These are phyloP conservation scores for Drosophila yooni DNA, from an alignment of 2,888 invertebrate species.

Conservation along the genomic window DNA sequence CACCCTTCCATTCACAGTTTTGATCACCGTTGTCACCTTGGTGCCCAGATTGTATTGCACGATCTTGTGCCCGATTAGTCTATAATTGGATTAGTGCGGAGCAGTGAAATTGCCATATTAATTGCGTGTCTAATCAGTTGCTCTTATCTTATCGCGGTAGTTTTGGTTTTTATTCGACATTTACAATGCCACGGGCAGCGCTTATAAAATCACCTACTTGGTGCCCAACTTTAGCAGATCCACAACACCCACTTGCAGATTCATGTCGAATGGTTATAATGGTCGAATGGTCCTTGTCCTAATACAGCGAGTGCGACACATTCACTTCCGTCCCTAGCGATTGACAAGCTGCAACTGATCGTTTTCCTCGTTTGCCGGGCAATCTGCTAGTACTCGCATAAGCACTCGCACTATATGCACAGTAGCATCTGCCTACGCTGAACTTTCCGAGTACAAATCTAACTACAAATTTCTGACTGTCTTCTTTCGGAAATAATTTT, in stretches of 20 bases:
- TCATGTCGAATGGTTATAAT: conserved; percentile 39
- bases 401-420: conserved; percentile 12
- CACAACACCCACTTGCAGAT: conserved; percentile 48
- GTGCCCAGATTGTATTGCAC: conserved; percentile 76
- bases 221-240: conserved; percentile 59
- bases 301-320: background rate
- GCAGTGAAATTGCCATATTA: background rate
- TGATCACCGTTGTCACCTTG: conserved; percentile 65
- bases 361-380: conserved; percentile 25
- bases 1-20: conserved; percentile 75
- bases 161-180: background rate
- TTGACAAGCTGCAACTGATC: conserved; percentile 61
- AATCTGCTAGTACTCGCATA: conserved; percentile 18
- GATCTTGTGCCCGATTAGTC: conserved; percentile 72
- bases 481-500: background rate
- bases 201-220: conserved; percentile 57
- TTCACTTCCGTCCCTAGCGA: conserved; percentile 59
- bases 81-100: conserved; percentile 33
- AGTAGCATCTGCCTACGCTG: conserved; percentile 13
- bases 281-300: background rate
- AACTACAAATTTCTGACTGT: background rate
- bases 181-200: background rate
- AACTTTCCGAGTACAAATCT: background rate
- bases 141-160: conserved; percentile 48
- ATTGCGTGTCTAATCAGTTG: conserved; percentile 13